Evolutionary conservation across 2,113 vertebrate species (phyloP), one percentile per base, ranked within the genome.

Genomic region (Chrysemys picta): DNA sequence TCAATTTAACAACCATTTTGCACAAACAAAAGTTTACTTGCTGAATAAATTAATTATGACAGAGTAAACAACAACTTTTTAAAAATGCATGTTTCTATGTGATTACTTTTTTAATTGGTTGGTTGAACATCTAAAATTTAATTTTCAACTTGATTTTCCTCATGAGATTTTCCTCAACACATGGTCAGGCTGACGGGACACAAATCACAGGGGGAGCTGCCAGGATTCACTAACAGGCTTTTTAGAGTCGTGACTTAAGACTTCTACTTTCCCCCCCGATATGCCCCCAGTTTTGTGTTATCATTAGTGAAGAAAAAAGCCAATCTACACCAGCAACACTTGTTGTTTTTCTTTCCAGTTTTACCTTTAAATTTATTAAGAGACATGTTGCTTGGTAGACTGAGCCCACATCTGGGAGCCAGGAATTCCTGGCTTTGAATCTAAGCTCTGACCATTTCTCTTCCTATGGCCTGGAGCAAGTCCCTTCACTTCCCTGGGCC

Each of bases 91-190:
- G 94, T 95, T 98, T 96, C 96, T 81, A 38, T 92, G 93, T 69
- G 95, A 98, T 93, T 97, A 95, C 83, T 78, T 97, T 97, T 97
- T 98, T 97, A 98, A 98, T 97, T 98, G 98, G 94, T 96, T 97
- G 96, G 88, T 95, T 97, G 96, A 97, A 98, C 97, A 95, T 96
- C 94, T 97, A 97, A 97, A 97, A 98, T 98, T 98, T 98, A 95
- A 97, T 97, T 98, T 97, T 97, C 91, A 95, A 95, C 95, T 95
- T 96, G 93, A 97, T 98, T 98, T 97, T 98, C 95, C 92, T 97
- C 93, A 91, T 50, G 29, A 62, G 93, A 97, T 97, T 98, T 97
- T 98, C 95, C 92, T 97, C 92, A 91, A 52, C 8, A 35, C 38
- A 75, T 95, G 97, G 97, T 98, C 91, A 88, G 92, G 86, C 94